phyloP scores from a whole-genome alignment of 1,140 invertebrate species.

The Nixonia krombeini region DNA sequence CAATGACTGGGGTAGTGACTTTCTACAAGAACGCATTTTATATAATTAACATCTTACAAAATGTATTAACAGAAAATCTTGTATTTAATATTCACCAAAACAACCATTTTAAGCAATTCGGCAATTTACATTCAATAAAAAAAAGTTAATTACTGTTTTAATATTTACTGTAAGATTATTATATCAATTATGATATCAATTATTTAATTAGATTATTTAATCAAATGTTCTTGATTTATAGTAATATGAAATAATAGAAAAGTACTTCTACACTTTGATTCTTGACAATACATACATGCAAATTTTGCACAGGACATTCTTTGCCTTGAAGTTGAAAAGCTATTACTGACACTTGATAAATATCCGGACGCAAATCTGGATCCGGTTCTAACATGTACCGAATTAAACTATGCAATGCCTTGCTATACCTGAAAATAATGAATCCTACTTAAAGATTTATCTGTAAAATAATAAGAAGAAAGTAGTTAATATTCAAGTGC shows the following conservation, averaged over 20 bases:
- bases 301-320: conserved; percentile 86
- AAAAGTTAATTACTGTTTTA: neutral
- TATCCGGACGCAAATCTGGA: conserved; percentile 87
- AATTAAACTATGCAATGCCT: conserved; percentile 70
- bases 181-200: too few species aligned
- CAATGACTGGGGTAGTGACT: conserved; percentile 76
- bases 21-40: too few species aligned
- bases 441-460: too few species aligned
- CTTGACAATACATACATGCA: conserved; percentile 77
- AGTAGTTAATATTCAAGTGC: conserved; percentile 67
- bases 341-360: conserved; percentile 88
- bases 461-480: too few species aligned
- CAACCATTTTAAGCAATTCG: neutral
- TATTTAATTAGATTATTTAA: too few species aligned
- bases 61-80: neutral
- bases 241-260: too few species aligned
- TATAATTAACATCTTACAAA: conserved; percentile 1
- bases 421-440: conserved; percentile 58
- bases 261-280: too few species aligned
- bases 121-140: neutral
- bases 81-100: neutral
- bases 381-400: conserved; percentile 90
- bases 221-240: too few species aligned
- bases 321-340: conserved; percentile 83
- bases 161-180: neutral